A percentile compares a stretch with the other conserved stretches of the same genome.
These are phyloP conservation scores for Steatornis caripensis DNA, from an alignment of 2,113 vertebrate species.

Conservation along the genomic window DNA sequence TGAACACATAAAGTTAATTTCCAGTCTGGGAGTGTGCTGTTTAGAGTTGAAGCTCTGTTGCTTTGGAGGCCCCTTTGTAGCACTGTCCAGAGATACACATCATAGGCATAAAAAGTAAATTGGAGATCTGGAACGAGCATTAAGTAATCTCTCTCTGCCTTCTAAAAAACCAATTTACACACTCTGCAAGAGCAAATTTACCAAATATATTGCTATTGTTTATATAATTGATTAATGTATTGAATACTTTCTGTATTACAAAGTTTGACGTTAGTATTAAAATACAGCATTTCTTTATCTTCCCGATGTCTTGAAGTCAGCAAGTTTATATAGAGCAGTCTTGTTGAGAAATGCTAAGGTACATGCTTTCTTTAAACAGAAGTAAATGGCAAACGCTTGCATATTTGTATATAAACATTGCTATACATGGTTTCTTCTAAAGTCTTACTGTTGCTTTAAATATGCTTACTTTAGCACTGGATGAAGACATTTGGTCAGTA, in stretches of 20 bases:
- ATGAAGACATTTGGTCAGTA: neutral
- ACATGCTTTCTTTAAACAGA: neutral
- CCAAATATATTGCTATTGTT: too few species aligned
- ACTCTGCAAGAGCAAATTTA: too few species aligned
- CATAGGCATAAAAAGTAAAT: neutral
- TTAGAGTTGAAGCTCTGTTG: neutral
- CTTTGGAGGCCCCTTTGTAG: neutral
- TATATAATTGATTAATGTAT: neutral
- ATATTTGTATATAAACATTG: neutral
- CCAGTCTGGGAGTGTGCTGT: neutral
- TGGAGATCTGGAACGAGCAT: neutral
- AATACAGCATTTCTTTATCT: neutral
- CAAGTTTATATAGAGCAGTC: neutral
- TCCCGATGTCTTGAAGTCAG: neutral
- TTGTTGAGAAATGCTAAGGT: neutral
- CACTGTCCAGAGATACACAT: neutral
- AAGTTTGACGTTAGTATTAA: neutral
- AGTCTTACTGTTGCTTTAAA: neutral
- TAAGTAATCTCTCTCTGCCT: neutral
- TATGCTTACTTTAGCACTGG: neutral
- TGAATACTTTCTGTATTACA: neutral
- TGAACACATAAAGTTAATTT: accelerated
- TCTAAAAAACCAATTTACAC: too few species aligned
- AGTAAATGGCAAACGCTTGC: neutral
- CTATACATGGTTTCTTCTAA: neutral